Conservation (phyloP, 2,888 invertebrate genomes). For the Podotricha telesiphe region DNA sequence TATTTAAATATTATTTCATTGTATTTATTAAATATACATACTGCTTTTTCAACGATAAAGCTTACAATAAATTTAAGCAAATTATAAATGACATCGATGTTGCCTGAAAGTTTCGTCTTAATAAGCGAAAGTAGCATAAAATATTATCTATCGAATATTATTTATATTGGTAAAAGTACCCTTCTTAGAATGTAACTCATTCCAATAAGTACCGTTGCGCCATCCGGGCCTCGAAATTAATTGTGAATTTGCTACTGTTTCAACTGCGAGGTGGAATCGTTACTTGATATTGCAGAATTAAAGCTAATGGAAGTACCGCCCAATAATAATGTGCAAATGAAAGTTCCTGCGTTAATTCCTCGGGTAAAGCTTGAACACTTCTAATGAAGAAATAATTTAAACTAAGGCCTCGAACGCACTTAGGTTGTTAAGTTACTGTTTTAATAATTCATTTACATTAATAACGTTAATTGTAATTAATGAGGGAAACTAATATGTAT, state of each 20-base stretch:
- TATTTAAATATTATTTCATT: too few species aligned
- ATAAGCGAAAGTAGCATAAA: neutral
- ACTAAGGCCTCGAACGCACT: neutral
- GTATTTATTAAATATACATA: too few species aligned
- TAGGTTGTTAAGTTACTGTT: neutral
- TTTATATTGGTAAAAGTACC: constrained; percentile 17
- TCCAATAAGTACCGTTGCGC: constrained; percentile 51
- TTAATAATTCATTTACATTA: neutral
- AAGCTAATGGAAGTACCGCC: constrained; percentile 40
- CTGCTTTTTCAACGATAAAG: too few species aligned
- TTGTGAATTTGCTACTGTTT: constrained; percentile 55
- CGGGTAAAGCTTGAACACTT: neutral
- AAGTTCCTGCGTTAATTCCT: constrained; percentile 4
- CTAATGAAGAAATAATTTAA: constrained; percentile 19
- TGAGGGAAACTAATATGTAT: neutral
- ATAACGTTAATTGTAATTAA: neutral
- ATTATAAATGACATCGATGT: neutral
- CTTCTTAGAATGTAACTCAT: constrained; percentile 44
- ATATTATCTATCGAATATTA: constrained; percentile 5
- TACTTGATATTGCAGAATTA: constrained; percentile 50
- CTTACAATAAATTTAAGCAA: too few species aligned
- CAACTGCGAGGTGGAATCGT: constrained; percentile 50
- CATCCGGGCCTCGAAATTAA: constrained; percentile 50
- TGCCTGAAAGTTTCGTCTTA: neutral
- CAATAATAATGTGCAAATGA: constrained; percentile 25